Base-by-base conservation (phyloP, 2,888 invertebrate species). In the Drosophila austrosaltans region DNA sequence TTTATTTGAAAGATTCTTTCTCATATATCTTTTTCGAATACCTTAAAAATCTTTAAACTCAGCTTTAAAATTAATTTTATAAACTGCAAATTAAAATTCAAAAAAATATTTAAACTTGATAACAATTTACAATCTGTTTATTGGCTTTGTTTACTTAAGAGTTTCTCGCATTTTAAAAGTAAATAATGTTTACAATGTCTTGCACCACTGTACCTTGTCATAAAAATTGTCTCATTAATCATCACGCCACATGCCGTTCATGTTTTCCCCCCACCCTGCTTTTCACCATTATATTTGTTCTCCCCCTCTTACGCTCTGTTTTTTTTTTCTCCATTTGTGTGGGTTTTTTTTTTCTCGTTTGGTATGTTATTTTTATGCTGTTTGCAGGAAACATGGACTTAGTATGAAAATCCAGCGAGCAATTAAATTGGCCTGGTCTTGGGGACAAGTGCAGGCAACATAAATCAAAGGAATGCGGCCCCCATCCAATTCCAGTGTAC, bases 181-280 rank as follows among this genome's bases (percentile, higher is more conserved):
- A 36, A 8, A 36, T 1, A 28, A 64, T 72, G 61, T 68, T 53
- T 60, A 56, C 1, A 32, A 61, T 12, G 6, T 25, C 7, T 28
- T 59, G 59, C 7, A 25, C 74, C 83, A 82, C 86, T 74, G 86
- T 82, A 73, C 80, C 53, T 32, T 62, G 72, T 63, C 75, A 82
- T 79, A 84, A 86, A 89, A 88, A 87, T 89, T 85, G 87, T 81
- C 88, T 80, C 91, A 90, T 90, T 90, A 85, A 90, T 90, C 91
- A 90, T 91, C 75, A 72, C 78, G 69, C 76, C 71, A 75, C 78
- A 78, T 79, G 79, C 66, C 63, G 54, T 54, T 48, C 48, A n/a
- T 53, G 54, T 54, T 66, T 22, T 42, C 4, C 36, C 56, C 63
- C 40, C 53, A 53, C 58, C 32, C 30, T 53, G 25, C 40, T 40